phyloP scores from a whole-genome alignment of 1,140 invertebrate species.

The Megalopta genalis region DNA sequence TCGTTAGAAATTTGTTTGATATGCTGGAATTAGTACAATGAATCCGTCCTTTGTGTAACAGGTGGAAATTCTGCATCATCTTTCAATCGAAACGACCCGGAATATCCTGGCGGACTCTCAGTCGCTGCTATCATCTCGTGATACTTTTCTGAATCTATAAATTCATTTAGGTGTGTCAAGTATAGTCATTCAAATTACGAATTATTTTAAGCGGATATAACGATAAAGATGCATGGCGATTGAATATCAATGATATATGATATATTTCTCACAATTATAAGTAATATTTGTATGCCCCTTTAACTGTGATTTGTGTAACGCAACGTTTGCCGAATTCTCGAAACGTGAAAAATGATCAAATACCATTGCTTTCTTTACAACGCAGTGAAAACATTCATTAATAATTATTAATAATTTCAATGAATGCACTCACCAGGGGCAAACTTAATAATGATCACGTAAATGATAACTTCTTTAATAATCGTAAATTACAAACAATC shows the following conservation, averaged over 20 bases:
- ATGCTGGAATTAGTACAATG: conserved; percentile 64
- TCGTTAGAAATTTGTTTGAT: conserved; percentile 50
- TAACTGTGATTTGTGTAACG: background rate
- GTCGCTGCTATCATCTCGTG: conserved; percentile 86
- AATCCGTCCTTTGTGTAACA: conserved; percentile 86
- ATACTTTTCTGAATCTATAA: conserved; percentile 90
- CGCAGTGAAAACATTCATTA: conserved; percentile 39
- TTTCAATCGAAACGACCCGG: conserved; percentile 85
- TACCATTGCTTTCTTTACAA: conserved; percentile 36
- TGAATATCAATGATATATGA: conserved; percentile 53
- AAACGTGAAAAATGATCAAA: conserved; percentile 46
- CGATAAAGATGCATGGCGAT: conserved; percentile 65
- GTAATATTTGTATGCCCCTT: background rate
- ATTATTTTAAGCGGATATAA: conserved; percentile 58
- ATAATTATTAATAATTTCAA: conserved; percentile 41
- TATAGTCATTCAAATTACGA: conserved; percentile 26
- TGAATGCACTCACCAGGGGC: conserved; percentile 3
- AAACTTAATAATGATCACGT: conserved; percentile 22
- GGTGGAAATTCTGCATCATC: conserved; percentile 92
- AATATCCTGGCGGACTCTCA: conserved; percentile 83
- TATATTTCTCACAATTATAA: conserved; percentile 45
- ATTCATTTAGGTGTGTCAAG: conserved; percentile 47
- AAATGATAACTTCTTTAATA: background rate
- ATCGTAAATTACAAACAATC: background rate
- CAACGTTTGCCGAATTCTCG: too few species aligned